These are phyloP conservation scores for Sycobia sp. DNA, from an alignment of 1,140 invertebrate genomes.

Conservation along the genomic window DNA sequence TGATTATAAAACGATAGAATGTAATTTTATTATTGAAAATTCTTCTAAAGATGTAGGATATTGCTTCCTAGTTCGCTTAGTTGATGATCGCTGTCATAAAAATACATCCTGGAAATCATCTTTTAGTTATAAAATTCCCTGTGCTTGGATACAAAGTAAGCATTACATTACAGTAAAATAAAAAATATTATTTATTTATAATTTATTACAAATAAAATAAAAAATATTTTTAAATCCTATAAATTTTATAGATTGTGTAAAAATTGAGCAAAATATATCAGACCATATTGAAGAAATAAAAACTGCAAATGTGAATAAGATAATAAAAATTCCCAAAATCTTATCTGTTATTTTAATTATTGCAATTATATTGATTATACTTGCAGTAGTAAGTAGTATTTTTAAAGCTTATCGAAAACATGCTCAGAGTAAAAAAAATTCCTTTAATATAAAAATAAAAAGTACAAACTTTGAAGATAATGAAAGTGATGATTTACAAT, in stretches of 20 bases:
- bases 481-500: conserved; percentile 11
- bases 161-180: neutral
- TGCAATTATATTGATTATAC: conserved; percentile 31
- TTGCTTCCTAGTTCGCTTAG: conserved; percentile 35
- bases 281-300: conserved; percentile 8
- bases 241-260: conserved; percentile 29
- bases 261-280: conserved; percentile 4
- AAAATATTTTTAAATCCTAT: conserved; percentile 5
- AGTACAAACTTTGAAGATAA: conserved; percentile 7
- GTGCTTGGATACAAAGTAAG: conserved; percentile 37
- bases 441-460: conserved; percentile 8
- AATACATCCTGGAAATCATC: conserved; percentile 40
- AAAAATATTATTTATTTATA: conserved; percentile 1
- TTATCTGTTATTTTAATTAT: conserved; percentile 29
- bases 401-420: conserved; percentile 12
- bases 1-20: conserved; percentile 31
- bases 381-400: conserved; percentile 20
- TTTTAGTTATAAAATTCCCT: conserved; percentile 19
- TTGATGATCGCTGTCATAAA: conserved; percentile 37
- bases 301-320: neutral
- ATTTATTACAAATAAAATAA: neutral
- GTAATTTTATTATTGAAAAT: conserved; percentile 36
- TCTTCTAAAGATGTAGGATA: conserved; percentile 33
- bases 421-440: conserved; percentile 8
- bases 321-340: conserved; percentile 4